Conservation (phyloP, 1,140 invertebrate species). For the Acarapis woodi region DNA sequence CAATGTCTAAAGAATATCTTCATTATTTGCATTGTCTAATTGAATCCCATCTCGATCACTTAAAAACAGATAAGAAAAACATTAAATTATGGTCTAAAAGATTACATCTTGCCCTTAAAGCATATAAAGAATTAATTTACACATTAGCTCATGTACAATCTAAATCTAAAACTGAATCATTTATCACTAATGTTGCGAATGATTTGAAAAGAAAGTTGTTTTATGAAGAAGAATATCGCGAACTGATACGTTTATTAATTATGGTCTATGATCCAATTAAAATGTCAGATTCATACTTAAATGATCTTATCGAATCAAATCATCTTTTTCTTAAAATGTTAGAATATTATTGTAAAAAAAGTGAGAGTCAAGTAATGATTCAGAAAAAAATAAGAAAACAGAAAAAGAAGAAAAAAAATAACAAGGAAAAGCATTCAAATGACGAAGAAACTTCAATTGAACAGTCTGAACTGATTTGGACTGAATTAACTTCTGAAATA, state of each 20-base stretch:
- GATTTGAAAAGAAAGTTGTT: conserved; percentile 74
- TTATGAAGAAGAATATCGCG: conserved; percentile 74
- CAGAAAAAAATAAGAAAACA: conserved; percentile 22
- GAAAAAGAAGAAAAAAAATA: conserved; percentile 23
- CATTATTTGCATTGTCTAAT: conserved; percentile 75
- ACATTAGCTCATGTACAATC: conserved; percentile 47
- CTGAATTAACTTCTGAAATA: conserved; percentile 32
- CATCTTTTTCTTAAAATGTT: conserved; percentile 79
- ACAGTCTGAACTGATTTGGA: conserved; percentile 33
- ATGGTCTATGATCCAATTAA: conserved; percentile 50
- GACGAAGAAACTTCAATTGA: conserved; percentile 5
- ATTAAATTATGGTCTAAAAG: conserved; percentile 35
- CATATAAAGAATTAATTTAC: conserved; percentile 30
- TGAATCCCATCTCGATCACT: conserved; percentile 53
- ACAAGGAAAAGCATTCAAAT: conserved; percentile 15
- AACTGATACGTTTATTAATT: conserved; percentile 48
- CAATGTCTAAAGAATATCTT: conserved; percentile 57
- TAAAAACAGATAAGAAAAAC: conserved; percentile 52
- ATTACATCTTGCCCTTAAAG: conserved; percentile 42
- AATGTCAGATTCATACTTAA: conserved; percentile 54
- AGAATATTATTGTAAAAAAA: conserved; percentile 39
- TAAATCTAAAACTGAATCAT: conserved; percentile 30
- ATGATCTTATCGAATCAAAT: conserved; percentile 56
- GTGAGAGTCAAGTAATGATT: conserved; percentile 34
- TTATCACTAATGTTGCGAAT: conserved; percentile 30